Percentiles rank a stretch among this genome's conserved stretches.
Evolutionary conservation across 2,888 invertebrate species (phyloP).

Genomic region (Noctua comes): DNA sequence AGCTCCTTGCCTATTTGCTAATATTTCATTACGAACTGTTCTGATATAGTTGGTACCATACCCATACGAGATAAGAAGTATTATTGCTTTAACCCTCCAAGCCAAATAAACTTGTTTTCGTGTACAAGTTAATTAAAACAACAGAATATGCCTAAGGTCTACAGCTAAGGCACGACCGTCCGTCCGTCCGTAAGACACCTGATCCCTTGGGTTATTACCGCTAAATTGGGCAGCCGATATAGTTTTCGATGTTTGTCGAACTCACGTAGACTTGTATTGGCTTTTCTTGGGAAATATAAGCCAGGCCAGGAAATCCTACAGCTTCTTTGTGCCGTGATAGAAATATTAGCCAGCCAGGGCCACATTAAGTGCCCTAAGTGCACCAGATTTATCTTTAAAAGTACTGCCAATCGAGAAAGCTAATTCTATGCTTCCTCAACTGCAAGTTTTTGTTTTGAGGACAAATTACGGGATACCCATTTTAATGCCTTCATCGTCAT

Average conservation of each 20-base stretch:
- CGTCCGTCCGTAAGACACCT: constrained; percentile 11
- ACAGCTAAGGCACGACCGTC: constrained; percentile 3
- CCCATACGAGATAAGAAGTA: background rate
- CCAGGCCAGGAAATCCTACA: background rate
- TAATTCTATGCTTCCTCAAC: background rate
- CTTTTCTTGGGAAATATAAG: background rate
- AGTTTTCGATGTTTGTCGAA: constrained; percentile 14
- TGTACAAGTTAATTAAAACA: constrained; percentile 16
- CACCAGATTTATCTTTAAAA: background rate
- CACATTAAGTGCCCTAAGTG: background rate
- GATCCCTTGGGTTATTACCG: constrained; percentile 25
- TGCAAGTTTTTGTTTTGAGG: background rate
- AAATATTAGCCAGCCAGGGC: background rate
- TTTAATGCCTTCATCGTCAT: background rate
- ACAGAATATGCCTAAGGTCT: background rate
- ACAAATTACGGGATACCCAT: background rate
- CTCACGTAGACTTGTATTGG: background rate
- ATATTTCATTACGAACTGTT: background rate
- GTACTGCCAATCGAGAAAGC: background rate
- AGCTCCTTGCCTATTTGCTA: background rate
- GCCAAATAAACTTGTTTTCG: background rate
- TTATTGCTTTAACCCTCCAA: background rate
- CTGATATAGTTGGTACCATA: background rate
- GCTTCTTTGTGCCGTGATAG: background rate
- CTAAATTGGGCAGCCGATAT: constrained; percentile 29